phyloP scores from a whole-genome alignment of 2,888 invertebrate species.

The Diabrotica balteata region DNA sequence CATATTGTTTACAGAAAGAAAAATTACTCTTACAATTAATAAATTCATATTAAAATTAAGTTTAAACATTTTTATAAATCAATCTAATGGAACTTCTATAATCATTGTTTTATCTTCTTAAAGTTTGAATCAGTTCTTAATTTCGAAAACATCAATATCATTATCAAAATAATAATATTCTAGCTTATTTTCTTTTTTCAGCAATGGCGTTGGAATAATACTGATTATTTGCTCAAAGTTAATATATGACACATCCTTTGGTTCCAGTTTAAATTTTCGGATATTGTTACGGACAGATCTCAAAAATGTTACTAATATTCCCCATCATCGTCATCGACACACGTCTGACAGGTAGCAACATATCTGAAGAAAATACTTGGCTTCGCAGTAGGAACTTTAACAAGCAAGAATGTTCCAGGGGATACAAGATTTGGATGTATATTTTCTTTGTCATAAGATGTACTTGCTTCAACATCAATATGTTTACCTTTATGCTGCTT shows the following conservation, averaged over 20 bases:
- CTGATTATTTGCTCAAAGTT: constrained; percentile 10
- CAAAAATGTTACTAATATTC: constrained; percentile 10
- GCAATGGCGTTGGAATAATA: constrained; percentile 2
- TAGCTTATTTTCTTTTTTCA: too few relatives aligned
- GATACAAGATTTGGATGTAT: constrained; percentile 18
- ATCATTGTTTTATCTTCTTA: not conserved
- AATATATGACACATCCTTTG: constrained; percentile 15
- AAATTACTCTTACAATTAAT: not conserved
- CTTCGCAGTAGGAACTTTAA: constrained; percentile 9
- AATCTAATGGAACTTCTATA: not conserved
- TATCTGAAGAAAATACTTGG: constrained; percentile 9
- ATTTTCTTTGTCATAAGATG: constrained; percentile 18
- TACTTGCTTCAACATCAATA: constrained; percentile 6
- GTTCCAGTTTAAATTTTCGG: constrained; percentile 5
- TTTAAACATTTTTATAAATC: not conserved
- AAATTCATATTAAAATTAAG: not conserved
- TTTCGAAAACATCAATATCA: not conserved
- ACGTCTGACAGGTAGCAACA: constrained; percentile 9
- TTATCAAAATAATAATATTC: constrained; percentile 1
- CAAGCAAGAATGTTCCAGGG: constrained; percentile 12
- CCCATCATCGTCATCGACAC: constrained; percentile 13
- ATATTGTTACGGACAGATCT: not conserved
- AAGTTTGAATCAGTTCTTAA: not conserved
- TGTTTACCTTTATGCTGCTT: constrained; percentile 2
- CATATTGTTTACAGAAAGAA: not conserved